Base-by-base conservation (phyloP, 2,888 invertebrate species). In the Camponotus fellah region DNA sequence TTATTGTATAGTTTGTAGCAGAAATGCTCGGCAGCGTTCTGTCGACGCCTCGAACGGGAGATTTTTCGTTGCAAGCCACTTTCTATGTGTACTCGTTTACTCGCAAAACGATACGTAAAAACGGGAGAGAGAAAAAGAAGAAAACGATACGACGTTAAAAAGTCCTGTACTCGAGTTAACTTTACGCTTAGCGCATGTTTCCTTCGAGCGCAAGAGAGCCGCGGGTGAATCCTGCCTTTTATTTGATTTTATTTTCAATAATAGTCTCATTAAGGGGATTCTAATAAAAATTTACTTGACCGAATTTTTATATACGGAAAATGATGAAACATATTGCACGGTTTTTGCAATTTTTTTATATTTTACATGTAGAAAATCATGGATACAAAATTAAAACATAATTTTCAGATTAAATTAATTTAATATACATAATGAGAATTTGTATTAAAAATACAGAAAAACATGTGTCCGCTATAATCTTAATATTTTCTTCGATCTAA, bases 41-140 rank as follows among this genome's bases (percentile, higher is more conserved):
- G 76, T 58, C 64, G 32, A 56, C 62, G 60, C 21, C 53, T 10
- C 14, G 14, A 9, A 12, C 10, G 14, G 10, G 65, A 8, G 53
- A 53, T 53, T n/a, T 53, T 53, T n/a, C 53, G 71, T 43, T 77
- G 43, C 77, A 64, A 49, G 64, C 71, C 75, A 34, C 76, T 84
- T 83, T 82, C 83, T 85, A 83, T 71, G 76, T 85, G 77, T 84
- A 82, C 85, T 86, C 86, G 87, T 86, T 79, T 85, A 82, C 58
- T 80, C 82, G 81, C 88, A 87, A 90, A 89, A 85, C 76, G 82
- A 88, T 86, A 89, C 89, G 90, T 88, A 87, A 75, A 60, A 82
- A 68, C 40, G 66, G 89, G 87, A 89, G 90, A 90, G 89, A 91
- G 88, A 91, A 90, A 90, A 89, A 91, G 89, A 91, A 88, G 88